Base-by-base conservation (phyloP, 2,888 invertebrate species). In the Drosophila kokeensis region DNA sequence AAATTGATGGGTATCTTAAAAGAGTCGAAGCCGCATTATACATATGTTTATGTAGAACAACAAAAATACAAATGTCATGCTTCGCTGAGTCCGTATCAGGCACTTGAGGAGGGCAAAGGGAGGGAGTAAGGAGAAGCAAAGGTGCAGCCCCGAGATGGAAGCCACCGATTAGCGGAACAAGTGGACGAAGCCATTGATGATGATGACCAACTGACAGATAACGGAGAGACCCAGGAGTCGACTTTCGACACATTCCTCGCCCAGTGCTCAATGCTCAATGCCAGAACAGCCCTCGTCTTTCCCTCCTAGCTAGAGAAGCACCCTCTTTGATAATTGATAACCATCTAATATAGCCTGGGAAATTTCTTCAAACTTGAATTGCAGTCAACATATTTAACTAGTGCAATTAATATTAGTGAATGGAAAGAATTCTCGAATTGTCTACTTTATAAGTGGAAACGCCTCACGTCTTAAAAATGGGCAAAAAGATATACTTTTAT, bases 31-130 rank as follows among this genome's bases (percentile, higher is more conserved):
- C 30, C 32, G 48, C 57, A 57, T 52, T 70, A 49, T 45, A 64
- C 42, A 52, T 59, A 59, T 27, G 2, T 24, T 0, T 55, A 79
- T 79, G 70, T 50, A 60, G 45, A 38, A 72, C 57, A 36, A 50
- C 1, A 64, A 73, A 74, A 81, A 65, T 69, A 59, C 66, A 64
- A 65, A 61, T 73, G 77, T 87, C 79, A 90, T 88, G 90, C 72
- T 59, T 70, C 69, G 76, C 69, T 71, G 63, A 67, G 68, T 64
- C 18, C 27, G 65, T 58, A 36, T 66, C 67, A 24, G 6, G 58
- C 70, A 55, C 70, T 62, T 60, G 38, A 69, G 64, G 30, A 24
- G 8, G 15, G 21, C 13, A 15, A 21, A 7, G 13, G 13, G 7
- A 15, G 21, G 24, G 24, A 24, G 45, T 45, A 15, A 8, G 24